phyloP scores from a whole-genome alignment of 2,888 invertebrate species.

The Drosophila meridiana region DNA sequence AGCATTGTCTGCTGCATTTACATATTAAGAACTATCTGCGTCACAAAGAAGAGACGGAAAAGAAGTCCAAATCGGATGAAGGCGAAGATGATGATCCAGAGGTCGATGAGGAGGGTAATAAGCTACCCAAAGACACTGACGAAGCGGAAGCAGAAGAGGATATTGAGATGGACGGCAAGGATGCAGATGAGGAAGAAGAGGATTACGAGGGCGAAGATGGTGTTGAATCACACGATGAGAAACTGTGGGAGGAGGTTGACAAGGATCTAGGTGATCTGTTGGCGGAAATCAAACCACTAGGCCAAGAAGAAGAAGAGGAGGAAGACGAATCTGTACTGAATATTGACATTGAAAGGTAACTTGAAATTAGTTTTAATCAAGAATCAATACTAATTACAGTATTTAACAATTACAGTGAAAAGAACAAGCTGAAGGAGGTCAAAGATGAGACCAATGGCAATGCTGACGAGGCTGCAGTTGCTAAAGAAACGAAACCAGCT shows the following conservation, averaged over 20 bases:
- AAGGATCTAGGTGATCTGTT: slow-evolving; percentile 92
- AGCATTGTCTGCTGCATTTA: slow-evolving; percentile 91
- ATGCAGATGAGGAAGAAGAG: slow-evolving; percentile 86
- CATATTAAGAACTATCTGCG: slow-evolving; percentile 92
- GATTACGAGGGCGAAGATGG: slow-evolving; percentile 88
- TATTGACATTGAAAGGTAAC: slow-evolving; percentile 86
- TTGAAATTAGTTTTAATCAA: background rate
- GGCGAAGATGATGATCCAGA: slow-evolving; percentile 58
- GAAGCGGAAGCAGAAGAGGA: slow-evolving; percentile 86
- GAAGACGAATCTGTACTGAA: slow-evolving; percentile 87
- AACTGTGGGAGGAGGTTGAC: slow-evolving; percentile 92
- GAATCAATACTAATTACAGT: no score
- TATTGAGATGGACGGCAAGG: slow-evolving; percentile 43
- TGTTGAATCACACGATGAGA: slow-evolving; percentile 87
- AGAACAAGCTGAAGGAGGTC: slow-evolving; percentile 84
- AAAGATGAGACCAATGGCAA: slow-evolving; percentile 72
- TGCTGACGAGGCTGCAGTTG: slow-evolving; percentile 51
- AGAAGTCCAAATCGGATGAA: slow-evolving; percentile 86
- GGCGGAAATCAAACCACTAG: slow-evolving; percentile 88
- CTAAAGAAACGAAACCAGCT: slow-evolving; percentile 33
- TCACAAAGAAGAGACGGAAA: slow-evolving; percentile 91
- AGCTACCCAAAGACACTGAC: slow-evolving; percentile 72
- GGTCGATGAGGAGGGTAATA: slow-evolving; percentile 39
- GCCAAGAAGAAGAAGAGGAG: slow-evolving; percentile 88
- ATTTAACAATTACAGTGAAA: slow-evolving; percentile 85